A percentile compares a stretch with the other conserved stretches of the same genome.
These are phyloP conservation scores for Poeciliopsis prolifica DNA, from an alignment of 2,113 vertebrate genomes.

Conservation along the genomic window DNA sequence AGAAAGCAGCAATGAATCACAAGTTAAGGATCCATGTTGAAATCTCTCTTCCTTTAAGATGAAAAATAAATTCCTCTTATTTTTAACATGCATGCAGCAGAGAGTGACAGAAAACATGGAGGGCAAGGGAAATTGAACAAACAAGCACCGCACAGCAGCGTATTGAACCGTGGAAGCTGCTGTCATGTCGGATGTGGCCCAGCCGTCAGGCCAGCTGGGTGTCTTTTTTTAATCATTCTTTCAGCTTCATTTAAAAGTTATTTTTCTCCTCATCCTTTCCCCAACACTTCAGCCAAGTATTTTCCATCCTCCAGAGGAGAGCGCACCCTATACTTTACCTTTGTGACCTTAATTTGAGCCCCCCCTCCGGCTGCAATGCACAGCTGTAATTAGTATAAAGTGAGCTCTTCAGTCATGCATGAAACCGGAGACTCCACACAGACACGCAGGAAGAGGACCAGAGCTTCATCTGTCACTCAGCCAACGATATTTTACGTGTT, in stretches of 20 bases:
- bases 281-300: not conserved
- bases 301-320: not conserved
- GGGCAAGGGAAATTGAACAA: not conserved
- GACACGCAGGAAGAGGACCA: not conserved
- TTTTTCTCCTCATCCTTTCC: not conserved
- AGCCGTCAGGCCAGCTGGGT: not conserved
- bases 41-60: not conserved
- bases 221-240: not conserved
- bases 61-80: not conserved
- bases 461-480: constrained; percentile 1
- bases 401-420: constrained; percentile 4
- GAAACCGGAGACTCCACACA: not conserved
- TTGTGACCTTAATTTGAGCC: not conserved
- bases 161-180: constrained; percentile 10
- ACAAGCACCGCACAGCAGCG: not conserved
- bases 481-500: constrained; percentile 15
- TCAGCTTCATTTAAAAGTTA: not conserved
- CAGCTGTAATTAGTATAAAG: constrained; percentile 3
- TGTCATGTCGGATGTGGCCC: not conserved
- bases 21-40: not conserved
- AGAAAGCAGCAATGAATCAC: not conserved
- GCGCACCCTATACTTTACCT: not conserved
- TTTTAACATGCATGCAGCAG: not conserved
- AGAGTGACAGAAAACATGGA: constrained; percentile 13
- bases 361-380: constrained; percentile 1